Conservation (phyloP, 2,888 invertebrate genomes). For the Stenurella melanura region DNA sequence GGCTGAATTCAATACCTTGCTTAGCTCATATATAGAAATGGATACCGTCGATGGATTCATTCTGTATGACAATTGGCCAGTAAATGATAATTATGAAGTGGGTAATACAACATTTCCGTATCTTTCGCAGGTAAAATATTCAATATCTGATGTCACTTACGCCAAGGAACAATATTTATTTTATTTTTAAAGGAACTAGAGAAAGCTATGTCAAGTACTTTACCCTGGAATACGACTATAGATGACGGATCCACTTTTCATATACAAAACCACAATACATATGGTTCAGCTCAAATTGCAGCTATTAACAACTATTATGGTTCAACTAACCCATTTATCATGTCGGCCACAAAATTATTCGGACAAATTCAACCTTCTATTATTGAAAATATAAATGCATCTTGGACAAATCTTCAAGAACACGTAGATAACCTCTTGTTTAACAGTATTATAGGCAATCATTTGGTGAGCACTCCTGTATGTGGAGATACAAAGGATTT, state of each 20-base stretch:
- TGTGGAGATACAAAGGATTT: slow-evolving; percentile 76
- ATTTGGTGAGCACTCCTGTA: slow-evolving; percentile 75
- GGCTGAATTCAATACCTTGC: slow-evolving; percentile 51
- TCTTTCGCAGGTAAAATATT: slow-evolving; percentile 73
- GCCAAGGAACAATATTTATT: not conserved
- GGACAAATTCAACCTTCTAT: slow-evolving; percentile 65
- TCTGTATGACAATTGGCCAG: slow-evolving; percentile 77
- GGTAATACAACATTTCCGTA: slow-evolving; percentile 73
- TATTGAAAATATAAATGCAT: slow-evolving; percentile 75
- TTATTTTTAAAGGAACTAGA: slow-evolving; percentile 67
- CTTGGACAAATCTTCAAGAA: slow-evolving; percentile 78
- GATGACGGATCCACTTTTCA: slow-evolving; percentile 61
- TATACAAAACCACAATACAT: slow-evolving; percentile 76
- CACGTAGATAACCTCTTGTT: slow-evolving; percentile 70
- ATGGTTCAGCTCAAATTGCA: slow-evolving; percentile 73
- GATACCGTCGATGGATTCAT: slow-evolving; percentile 72
- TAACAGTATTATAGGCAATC: slow-evolving; percentile 62
- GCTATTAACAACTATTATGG: slow-evolving; percentile 51
- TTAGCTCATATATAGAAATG: slow-evolving; percentile 49
- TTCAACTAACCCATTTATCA: slow-evolving; percentile 50
- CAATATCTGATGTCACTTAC: not conserved
- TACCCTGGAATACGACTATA: slow-evolving; percentile 74
- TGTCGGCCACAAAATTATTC: slow-evolving; percentile 59
- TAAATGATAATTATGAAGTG: slow-evolving; percentile 69
- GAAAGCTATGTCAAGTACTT: slow-evolving; percentile 73